Evolutionary conservation across 92 coral and sea anemone species (phyloP), one percentile per base, ranked within the genome.

Genomic region (Anthopleura xanthogrammica): DNA sequence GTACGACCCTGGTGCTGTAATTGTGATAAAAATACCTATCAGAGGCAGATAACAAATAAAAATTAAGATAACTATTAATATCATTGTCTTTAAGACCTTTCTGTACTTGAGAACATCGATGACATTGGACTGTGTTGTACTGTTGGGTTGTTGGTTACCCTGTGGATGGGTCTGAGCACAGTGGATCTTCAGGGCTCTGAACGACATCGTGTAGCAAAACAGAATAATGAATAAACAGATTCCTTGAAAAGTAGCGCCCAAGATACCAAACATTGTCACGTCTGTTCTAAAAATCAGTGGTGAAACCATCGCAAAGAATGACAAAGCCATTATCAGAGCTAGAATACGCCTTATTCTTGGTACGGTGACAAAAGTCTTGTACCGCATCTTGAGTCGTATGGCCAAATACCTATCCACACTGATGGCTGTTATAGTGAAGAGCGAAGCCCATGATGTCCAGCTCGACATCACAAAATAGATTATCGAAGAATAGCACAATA

Each of bases 391-490:
- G 42, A 72, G 72, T 72, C 79, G 85, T 52, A 82, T 52, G 12
- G 85, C 85, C 68, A 82, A 42, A 56, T 50, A 72, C 41, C 85
- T 48, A 55, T 82, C 85, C 13, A 82, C 52, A 23, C 77, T 75
- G 12, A 82, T 82, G 52, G 70, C 85, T 23, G 52, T 52, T 62
- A 54, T 24, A 13, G 29, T 72, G 64, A 74, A 12, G 22, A 72
- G 16, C 7, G 85, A 81, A 5, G 77, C 78, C 43, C 80, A 41
- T 7, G 40, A 77, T 14, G 52, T 46, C 62, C 43, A 41, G 6
- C 39, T 77, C 13, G 17, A 16, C 2, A 77, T 19, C 0, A 50
- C n/a, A 46, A 16, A 36, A 50, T 19, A 36, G 0, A 20, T 17
- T 1, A 36, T 41, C n/a, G 7, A 41, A 20, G 52, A 5, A 16